These are phyloP conservation scores for Sacculina carcini DNA, from an alignment of 2,888 invertebrate genomes.

Conservation along the genomic window DNA sequence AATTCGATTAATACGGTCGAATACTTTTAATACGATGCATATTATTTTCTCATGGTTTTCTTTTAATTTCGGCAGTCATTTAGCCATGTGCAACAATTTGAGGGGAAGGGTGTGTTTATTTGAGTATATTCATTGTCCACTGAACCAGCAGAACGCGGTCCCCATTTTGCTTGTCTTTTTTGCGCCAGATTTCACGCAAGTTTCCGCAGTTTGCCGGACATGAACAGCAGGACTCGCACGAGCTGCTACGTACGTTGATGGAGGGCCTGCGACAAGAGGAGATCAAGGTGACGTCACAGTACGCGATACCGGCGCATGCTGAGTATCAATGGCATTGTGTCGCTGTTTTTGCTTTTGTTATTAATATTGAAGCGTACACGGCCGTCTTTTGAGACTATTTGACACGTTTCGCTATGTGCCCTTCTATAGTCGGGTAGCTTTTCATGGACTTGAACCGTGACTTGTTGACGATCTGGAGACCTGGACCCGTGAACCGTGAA, in stretches of 20 bases:
- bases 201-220: constrained; percentile 67
- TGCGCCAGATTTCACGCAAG: constrained; percentile 14
- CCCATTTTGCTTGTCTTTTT: too few relatives aligned
- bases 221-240: constrained; percentile 91
- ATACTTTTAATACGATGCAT: too few relatives aligned
- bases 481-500: too few relatives aligned
- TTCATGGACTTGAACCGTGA: too few relatives aligned
- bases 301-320: constrained; percentile 19
- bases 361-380: too few relatives aligned
- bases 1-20: too few relatives aligned
- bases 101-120: background rate
- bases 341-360: too few relatives aligned
- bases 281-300: too few relatives aligned
- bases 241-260: constrained; percentile 61
- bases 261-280: constrained; percentile 57
- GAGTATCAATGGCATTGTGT: background rate
- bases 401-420: too few relatives aligned
- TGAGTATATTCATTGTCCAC: background rate
- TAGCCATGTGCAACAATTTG: background rate
- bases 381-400: too few relatives aligned
- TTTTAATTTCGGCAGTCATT: background rate
- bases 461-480: too few relatives aligned
- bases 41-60: background rate
- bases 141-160: constrained; percentile 16
- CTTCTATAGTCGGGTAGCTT: too few relatives aligned